Base-by-base conservation (phyloP, 2,113 vertebrate species). In the Girardinichthys multiradiatus region DNA sequence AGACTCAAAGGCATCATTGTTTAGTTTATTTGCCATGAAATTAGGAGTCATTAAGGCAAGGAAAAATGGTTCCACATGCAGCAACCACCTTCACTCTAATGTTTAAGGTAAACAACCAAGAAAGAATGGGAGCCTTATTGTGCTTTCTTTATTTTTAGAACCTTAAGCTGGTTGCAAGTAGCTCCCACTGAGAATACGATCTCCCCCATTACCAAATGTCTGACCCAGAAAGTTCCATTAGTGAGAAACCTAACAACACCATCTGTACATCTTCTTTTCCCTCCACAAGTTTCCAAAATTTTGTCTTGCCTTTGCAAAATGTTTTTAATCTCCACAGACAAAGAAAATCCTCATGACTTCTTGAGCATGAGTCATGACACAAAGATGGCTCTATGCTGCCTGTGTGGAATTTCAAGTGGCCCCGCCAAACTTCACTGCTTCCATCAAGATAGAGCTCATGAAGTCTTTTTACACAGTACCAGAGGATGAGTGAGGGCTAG, bases 21-120 rank as follows among this genome's bases (percentile, higher is more conserved):
- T 78, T 67, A 39, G 76, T 88, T 84, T 80, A 82, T 89, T 86
- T 87, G 74, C 87, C 85, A 29, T 91, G 87, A 90, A 89, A 91
- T 90, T 87, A 86, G 74, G 58, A n/a, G 83, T 81, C 74, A 80
- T 91, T 90, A 89, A 48, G 57, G 72, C 70, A 19, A 4, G 31
- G 27, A 28, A 68, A 86, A 92, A 82, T 42, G 61, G 69, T 92
- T 82, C 85, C 89, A 92, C 76, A 77, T 90, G 90, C 1, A 24
- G 63, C 79, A 68, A 66, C 59, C 61, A 68, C 84, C 75, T 51
- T 64, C 70, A 48, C 69, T 78, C 69, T 76, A 71, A 59, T 66
- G 6, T 73, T 87, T 75, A 74, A 86, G 77, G 81, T 86, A 75
- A 79, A 75, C 73, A 76, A 82, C 63, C 48, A 11, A 54, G 24